Base-by-base conservation (phyloP, 2,888 invertebrate genomes). In the Melanostoma mellinum region DNA sequence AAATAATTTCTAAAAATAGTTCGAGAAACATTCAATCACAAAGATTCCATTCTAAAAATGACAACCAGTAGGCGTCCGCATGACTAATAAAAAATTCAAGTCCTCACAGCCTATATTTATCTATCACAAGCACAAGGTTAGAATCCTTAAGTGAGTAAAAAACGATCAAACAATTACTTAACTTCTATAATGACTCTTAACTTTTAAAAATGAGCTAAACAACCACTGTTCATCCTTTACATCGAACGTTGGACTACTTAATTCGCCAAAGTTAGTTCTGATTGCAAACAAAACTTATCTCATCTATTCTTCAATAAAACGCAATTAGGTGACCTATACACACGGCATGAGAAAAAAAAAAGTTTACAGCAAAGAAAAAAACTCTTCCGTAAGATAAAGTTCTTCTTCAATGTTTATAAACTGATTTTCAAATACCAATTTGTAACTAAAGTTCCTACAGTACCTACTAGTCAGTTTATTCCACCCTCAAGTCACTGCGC, bases 361-460 rank as follows among this genome's bases (percentile, higher is more conserved):
- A 8, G 20, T 20, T 20, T 20, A 20, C 20, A 35, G 32, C n/a
- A 3, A 30, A 4, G 46, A 36, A 61, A 56, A 40, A 46, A 46
- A 61, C 44, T 35, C 46, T 46, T 61, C 61, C 8, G 46, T 46
- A 46, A 60, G 44, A 46, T 61, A 61, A 61, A 61, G 61, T 61
- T 61, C 61, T 58, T 50, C 48, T 58, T 80, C 48, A 33, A 42
- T 65, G 67, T 73, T 77, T 77, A 61, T 72, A 68, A 77, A 82
- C 68, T 68, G 72, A 77, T 77, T 73, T 82, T 77, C 77, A 77
- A 81, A 82, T 81, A 77, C 72, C 81, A 81, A 81, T 82, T 82
- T 81, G 72, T 81, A 63, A 77, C 68, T 72, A 55, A 68, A 76
- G 55, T 67, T 68, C 38, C 44, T 6, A 20, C 30, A 55, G 35